Conservation (phyloP, 2,113 vertebrate genomes). For the Sterna hirundo region DNA sequence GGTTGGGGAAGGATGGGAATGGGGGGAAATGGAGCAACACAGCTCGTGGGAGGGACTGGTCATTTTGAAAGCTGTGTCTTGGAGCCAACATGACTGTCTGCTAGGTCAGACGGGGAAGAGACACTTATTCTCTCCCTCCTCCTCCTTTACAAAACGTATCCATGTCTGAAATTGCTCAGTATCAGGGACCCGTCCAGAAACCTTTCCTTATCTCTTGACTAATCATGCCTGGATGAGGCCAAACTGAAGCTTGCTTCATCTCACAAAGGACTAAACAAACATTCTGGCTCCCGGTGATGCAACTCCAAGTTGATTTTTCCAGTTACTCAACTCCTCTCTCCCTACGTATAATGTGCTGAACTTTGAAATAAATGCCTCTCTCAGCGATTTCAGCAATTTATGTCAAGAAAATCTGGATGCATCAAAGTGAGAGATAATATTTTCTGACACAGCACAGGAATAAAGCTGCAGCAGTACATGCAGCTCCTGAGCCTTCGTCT, state of each 20-base stretch:
- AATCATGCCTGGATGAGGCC: constrained; percentile 51
- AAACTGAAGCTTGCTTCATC: constrained; percentile 61
- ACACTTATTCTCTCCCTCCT: not conserved
- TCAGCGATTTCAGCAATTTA: constrained; percentile 65
- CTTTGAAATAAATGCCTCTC: constrained; percentile 65
- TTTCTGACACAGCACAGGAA: constrained; percentile 58
- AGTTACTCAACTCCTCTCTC: constrained; percentile 63
- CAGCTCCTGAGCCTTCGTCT: not conserved
- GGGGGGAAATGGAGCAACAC: not conserved
- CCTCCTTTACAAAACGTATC: not conserved
- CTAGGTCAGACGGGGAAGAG: not conserved
- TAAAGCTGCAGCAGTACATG: constrained; percentile 30
- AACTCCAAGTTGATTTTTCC: constrained; percentile 69
- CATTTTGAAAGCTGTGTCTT: not conserved
- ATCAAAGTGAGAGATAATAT: constrained; percentile 50
- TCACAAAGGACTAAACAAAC: constrained; percentile 68
- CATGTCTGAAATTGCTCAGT: not conserved
- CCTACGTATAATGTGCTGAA: constrained; percentile 35
- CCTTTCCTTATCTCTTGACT: constrained; percentile 46
- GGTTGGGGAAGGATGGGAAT: not conserved
- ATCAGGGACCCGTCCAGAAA: not conserved
- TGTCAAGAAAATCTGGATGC: constrained; percentile 67
- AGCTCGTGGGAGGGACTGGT: not conserved
- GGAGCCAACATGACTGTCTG: not conserved
- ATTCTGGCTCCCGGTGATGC: constrained; percentile 53